Evolutionary conservation across 2,797 vertebrate species (phyloP), one percentile per base, ranked within the genome.

Genomic region (Sebastes flavidus): DNA sequence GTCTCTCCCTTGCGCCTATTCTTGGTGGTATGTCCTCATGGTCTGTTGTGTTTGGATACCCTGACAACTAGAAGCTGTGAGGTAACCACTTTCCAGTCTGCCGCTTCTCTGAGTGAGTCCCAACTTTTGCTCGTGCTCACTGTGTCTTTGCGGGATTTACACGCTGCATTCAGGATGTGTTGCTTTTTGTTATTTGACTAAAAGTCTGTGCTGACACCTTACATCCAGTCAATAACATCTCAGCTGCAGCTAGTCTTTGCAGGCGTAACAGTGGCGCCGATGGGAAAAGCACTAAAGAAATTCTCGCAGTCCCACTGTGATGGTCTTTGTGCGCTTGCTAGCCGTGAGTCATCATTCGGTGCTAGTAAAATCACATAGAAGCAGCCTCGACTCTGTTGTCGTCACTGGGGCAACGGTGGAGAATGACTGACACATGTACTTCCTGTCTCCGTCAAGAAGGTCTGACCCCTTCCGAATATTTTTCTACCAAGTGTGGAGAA

Each of bases 1-100:
- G 75, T 78, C 86, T 89, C 89, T 92, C 86, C 74, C 68, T 86
- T 82, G 83, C 75, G 68, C 83, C 94, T 94, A 94, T 95, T 95
- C 94, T 89, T 88, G 90, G 94, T 91, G 90, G 90, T 91, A 90
- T 94, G 94, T 92, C 89, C 92, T 94, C 94, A 93, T 84, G 89
- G 86, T 91, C 80, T 95, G 94, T 94, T 94, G 90, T 94, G 93
- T 95, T 93, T 94, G 91, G 92, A 93, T 94, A 86, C 93, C 94
- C 91, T 95, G 95, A 95, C 94, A 93, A 95, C 94, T 91, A 76
- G 77, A 87, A 88, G 87, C 92, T 59, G 79, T 89, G 87, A 90
- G 87, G 87, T 90, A 91, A 88, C 88, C 79, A 65, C 87, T 89
- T 85, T 90, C 81, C 87, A 82, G 88, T 52, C 86, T 77, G 89